Conservation (phyloP, 2,113 vertebrate species). For the Hyperopisus bebe region DNA sequence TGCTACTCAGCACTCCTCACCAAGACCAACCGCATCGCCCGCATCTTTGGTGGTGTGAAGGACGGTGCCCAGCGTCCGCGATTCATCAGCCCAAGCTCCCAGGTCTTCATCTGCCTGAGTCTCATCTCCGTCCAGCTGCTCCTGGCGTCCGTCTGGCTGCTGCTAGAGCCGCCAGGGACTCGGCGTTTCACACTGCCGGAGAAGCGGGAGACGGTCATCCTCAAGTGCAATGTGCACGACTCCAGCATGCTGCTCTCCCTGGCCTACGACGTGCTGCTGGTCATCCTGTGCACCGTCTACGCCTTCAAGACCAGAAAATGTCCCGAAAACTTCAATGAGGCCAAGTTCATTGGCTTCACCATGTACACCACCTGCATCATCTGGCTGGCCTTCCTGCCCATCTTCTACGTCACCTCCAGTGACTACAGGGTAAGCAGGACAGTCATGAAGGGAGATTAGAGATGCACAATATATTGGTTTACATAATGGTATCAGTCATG, state of each 20-base stretch:
- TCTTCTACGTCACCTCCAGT: constrained; percentile 98
- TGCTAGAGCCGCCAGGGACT: constrained; percentile 88
- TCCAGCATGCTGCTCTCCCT: constrained; percentile 95
- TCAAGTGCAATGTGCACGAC: constrained; percentile 95
- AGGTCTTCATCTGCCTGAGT: constrained; percentile 95
- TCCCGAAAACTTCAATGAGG: constrained; percentile 98
- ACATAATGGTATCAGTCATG: neutral
- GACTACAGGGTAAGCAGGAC: constrained; percentile 87
- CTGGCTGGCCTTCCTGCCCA: constrained; percentile 94
- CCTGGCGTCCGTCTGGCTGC: constrained; percentile 87
- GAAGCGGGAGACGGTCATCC: constrained; percentile 86
- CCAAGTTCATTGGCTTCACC: constrained; percentile 98
- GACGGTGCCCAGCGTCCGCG: constrained; percentile 85
- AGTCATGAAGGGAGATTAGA: neutral
- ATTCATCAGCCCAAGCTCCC: constrained; percentile 95
- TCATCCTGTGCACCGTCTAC: constrained; percentile 94
- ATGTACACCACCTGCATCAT: constrained; percentile 75
- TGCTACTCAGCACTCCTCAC: constrained; percentile 96
- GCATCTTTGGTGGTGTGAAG: constrained; percentile 91
- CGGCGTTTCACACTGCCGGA: constrained; percentile 83
- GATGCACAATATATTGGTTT: neutral
- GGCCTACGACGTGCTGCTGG: constrained; percentile 88
- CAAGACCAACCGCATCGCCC: constrained; percentile 96
- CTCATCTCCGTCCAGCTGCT: constrained; percentile 90
- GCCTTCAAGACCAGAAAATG: constrained; percentile 99